Percentiles rank a stretch among this genome's conserved stretches.
phyloP scores from a whole-genome alignment of 2,888 invertebrate species.

The Drosophila stalkeri region DNA sequence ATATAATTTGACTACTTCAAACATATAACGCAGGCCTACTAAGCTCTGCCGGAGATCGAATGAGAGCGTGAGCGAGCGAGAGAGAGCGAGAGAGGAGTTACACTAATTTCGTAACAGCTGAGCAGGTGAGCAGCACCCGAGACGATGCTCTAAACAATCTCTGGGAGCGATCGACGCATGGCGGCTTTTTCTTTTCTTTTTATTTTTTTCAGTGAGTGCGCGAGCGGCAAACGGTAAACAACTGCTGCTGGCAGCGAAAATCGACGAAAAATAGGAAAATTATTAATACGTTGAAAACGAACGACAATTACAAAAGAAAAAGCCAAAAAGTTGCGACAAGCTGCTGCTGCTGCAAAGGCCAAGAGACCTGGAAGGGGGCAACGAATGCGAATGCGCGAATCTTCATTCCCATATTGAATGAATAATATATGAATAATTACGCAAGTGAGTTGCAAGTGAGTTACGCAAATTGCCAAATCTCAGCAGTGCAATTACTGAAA shows the following conservation, averaged over 20 bases:
- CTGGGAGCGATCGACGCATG: slow-evolving; percentile 53
- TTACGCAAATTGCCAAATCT: slow-evolving; percentile 32
- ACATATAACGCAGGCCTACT: slow-evolving; percentile 37
- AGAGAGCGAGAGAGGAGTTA: slow-evolving; percentile 10
- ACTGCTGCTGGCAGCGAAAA: slow-evolving; percentile 60
- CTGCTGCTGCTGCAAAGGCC: slow-evolving; percentile 21
- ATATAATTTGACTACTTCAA: not conserved
- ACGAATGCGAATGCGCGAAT: slow-evolving; percentile 51
- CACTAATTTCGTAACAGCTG: slow-evolving; percentile 11
- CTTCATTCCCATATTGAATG: slow-evolving; percentile 20
- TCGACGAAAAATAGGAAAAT: slow-evolving; percentile 25
- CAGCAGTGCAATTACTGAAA: slow-evolving; percentile 18
- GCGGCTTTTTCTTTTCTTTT: slow-evolving; percentile 38
- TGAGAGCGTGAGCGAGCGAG: not conserved
- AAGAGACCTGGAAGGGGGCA: slow-evolving; percentile 53
- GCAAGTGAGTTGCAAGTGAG: slow-evolving; percentile 59
- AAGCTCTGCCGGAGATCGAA: slow-evolving; percentile 1
- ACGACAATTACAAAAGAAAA: slow-evolving; percentile 49
- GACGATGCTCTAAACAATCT: slow-evolving; percentile 48
- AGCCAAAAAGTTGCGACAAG: slow-evolving; percentile 30
- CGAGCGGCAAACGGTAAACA: slow-evolving; percentile 80
- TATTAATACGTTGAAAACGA: slow-evolving; percentile 14
- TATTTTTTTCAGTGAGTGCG: slow-evolving; percentile 67
- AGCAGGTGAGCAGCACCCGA: slow-evolving; percentile 52
- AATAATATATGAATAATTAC: slow-evolving; percentile 49